Conservation (phyloP, 2,113 vertebrate species). For the Poicephalus meyeri region DNA sequence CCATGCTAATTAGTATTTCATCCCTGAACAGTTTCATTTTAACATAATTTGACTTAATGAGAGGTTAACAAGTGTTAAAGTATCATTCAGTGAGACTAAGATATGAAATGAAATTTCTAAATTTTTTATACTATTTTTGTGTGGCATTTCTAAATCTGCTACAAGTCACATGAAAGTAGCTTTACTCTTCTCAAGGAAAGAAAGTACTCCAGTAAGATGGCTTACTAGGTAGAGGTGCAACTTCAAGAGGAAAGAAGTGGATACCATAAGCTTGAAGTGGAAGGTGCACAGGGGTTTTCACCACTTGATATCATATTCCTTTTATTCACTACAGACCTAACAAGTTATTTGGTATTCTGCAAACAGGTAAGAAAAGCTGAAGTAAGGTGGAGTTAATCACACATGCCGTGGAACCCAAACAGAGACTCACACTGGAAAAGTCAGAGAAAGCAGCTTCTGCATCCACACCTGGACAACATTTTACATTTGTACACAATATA, state of each 20-base stretch:
- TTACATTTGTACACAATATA: not conserved
- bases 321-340: not conserved
- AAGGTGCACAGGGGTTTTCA: not conserved
- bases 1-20: not conserved
- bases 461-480: not conserved
- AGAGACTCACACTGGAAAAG: not conserved
- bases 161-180: not conserved
- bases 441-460: not conserved
- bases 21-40: not conserved
- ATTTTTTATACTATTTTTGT: not conserved
- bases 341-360: not conserved
- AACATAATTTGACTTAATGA: not conserved
- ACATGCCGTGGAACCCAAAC: not conserved
- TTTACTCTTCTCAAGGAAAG: not conserved
- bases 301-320: accelerated
- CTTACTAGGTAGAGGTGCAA: not conserved
- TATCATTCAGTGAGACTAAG: not conserved
- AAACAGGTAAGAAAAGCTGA: not conserved
- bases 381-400: not conserved
- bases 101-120: not conserved
- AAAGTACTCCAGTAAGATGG: not conserved
- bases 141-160: not conserved
- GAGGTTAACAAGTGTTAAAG: not conserved
- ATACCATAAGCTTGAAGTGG: not conserved
- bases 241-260: not conserved